Base-by-base conservation (phyloP, 2,113 vertebrate genomes). In the Solea senegalensis region DNA sequence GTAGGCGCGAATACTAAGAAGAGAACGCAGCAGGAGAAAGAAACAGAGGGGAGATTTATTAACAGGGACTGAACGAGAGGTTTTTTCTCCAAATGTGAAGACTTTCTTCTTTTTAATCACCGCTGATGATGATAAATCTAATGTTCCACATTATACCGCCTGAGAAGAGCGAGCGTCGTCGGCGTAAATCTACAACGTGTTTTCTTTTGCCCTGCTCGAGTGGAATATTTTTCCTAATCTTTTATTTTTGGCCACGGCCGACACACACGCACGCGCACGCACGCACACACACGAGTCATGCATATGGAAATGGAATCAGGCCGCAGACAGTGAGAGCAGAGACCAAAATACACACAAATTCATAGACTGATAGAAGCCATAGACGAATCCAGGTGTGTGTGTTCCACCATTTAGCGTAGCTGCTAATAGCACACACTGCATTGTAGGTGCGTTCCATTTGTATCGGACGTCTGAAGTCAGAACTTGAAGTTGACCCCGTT, bases 1-100 rank as follows among this genome's bases (percentile, higher is more conserved):
- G 7, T 48, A 45, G 44, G 9, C 34, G 34, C 34, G 2, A 34
- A 34, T 34, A 34, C 28, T 34, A 2, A n/a, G 15, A 2, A 14
- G 27, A 56, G 27, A 69, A 26, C 64, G 53, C 9, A 12, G 21
- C 21, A n/a, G 1, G 26, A 9, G 43, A 57, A 68, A 44, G 59
- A 69, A 11, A 49, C 64, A 9, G 46, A 63, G 15, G 16, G 43
- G 34, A 74, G 73, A 85, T 73, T 85, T 81, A 87, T 60, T 53
- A 59, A 68, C 3, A 0, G 53, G 54, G 64, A 57, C 12, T 67
- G 59, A 82, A 72, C 74, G 69, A n/a, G 0, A 57, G 40, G 28
- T 84, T 90, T 85, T 78, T 82, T 79, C 85, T 88, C 84, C 78
- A 77, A 78, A 83, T 78, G 14, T 71, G 46, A 81, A 74, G 54